A percentile compares a stretch with the other conserved stretches of the same genome.
phyloP scores from a whole-genome alignment of 2,113 vertebrate species.

The Pseudopipra pipra region DNA sequence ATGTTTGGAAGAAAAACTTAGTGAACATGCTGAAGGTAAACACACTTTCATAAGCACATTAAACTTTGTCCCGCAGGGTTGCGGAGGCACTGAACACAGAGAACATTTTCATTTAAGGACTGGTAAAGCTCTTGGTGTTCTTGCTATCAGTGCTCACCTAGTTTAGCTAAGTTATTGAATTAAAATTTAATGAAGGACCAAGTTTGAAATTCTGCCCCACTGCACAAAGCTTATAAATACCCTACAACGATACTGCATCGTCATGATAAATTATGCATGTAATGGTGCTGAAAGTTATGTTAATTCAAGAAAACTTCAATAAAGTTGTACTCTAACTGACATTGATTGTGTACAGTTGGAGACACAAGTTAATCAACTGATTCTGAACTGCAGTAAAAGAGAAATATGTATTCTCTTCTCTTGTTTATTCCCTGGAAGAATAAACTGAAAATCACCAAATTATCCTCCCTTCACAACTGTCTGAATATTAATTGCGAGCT shows the following conservation, averaged over 20 bases:
- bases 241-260: slow-evolving; percentile 47
- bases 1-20: slow-evolving; percentile 1
- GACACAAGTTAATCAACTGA: slow-evolving; percentile 68
- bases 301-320: slow-evolving; percentile 76
- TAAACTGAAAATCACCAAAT: slow-evolving; percentile 75
- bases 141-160: slow-evolving; percentile 59
- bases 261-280: slow-evolving; percentile 76
- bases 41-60: not conserved
- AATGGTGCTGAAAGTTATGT: slow-evolving; percentile 75
- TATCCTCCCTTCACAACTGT: slow-evolving; percentile 70
- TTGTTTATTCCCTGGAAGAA: slow-evolving; percentile 74
- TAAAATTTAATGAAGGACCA: slow-evolving; percentile 73
- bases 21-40: slow-evolving; percentile 1
- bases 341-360: slow-evolving; percentile 63
- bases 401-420: slow-evolving; percentile 41
- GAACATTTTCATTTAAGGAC: slow-evolving; percentile 38
- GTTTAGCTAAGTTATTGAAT: slow-evolving; percentile 63
- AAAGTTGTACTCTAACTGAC: slow-evolving; percentile 75
- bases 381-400: slow-evolving; percentile 54
- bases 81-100: not conserved
- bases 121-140: slow-evolving; percentile 13
- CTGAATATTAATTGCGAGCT: slow-evolving; percentile 75
- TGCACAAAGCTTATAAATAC: slow-evolving; percentile 71
- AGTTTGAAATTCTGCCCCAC: slow-evolving; percentile 72
- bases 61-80: not conserved